Evolutionary conservation across 1,140 invertebrate species (phyloP).

Genomic region (Drosophila lacertosa): DNA sequence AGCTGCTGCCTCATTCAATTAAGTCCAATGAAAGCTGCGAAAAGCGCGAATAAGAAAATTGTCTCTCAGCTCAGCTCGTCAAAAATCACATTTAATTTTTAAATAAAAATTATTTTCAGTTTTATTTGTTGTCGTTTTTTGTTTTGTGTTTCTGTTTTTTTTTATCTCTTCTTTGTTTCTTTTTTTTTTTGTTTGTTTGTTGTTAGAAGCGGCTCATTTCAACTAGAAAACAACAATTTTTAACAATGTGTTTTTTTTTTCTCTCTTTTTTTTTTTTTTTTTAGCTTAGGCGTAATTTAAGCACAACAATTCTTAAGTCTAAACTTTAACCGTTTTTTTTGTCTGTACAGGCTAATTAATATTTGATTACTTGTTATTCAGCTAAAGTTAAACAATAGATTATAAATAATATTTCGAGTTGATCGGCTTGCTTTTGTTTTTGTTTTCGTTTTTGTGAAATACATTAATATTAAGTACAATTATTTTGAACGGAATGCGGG

Average conservation of each 20-base stretch:
- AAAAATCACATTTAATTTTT: constrained; percentile 9
- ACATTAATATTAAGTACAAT: constrained; percentile 38
- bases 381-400: constrained; percentile 43
- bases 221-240: constrained; percentile 32
- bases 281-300: constrained; percentile 52
- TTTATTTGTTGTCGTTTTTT: constrained; percentile 51
- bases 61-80: neutral
- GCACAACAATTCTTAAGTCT: constrained; percentile 73
- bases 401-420: constrained; percentile 63
- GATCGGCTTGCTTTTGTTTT: constrained; percentile 52
- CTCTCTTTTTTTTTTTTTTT: constrained; percentile 19
- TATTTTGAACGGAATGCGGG: constrained; percentile 71
- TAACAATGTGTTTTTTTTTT: constrained; percentile 26
- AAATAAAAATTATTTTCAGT: constrained; percentile 35
- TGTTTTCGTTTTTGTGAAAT: neutral
- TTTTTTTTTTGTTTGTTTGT: neutral
- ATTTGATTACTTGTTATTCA: constrained; percentile 33
- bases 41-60: neutral
- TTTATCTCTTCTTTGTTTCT: neutral
- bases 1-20: constrained; percentile 31
- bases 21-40: constrained; percentile 23
- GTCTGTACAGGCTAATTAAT: constrained; percentile 59
- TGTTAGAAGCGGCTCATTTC: neutral
- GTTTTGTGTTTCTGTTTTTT: constrained; percentile 10
- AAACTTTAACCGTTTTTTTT: constrained; percentile 66